Evolutionary conservation across 35 echinoderm and acorn worm species (phyloP).

Genomic region (Apostichopus japonicus): DNA sequence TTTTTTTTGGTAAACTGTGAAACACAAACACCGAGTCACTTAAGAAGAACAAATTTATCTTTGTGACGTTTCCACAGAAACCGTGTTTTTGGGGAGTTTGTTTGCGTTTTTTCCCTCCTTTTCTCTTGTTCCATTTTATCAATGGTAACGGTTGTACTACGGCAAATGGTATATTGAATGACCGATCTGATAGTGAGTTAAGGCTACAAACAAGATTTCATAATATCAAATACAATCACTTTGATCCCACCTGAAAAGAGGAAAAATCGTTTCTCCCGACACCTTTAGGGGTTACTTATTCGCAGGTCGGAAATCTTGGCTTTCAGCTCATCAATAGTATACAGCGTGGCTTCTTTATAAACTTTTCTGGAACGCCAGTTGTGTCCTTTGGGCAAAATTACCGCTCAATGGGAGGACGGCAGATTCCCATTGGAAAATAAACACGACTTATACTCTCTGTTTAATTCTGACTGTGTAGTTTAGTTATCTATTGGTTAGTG

Average conservation of each 20-base stretch:
- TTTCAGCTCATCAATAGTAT: background rate
- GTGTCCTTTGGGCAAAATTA: background rate
- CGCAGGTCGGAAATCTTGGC: background rate
- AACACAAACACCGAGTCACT: background rate
- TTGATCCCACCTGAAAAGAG: background rate
- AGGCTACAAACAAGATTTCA: background rate
- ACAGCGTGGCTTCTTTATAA: background rate
- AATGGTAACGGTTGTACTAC: background rate
- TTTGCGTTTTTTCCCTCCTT: background rate
- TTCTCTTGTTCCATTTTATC: background rate
- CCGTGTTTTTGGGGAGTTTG: background rate
- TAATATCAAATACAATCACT: background rate
- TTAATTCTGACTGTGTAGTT: background rate
- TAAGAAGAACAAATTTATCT: slow-evolving; percentile 41
- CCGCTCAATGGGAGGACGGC: background rate
- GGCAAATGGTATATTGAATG: no score
- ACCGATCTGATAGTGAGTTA: background rate
- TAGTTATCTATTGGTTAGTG: no score
- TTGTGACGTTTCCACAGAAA: slow-evolving; percentile 19
- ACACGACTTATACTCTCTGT: background rate
- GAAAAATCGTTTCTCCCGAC: background rate
- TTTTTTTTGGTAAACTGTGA: background rate
- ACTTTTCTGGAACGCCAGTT: background rate
- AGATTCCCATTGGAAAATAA: background rate
- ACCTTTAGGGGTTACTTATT: background rate